Percentiles rank a stretch among this genome's conserved stretches.
phyloP scores from a whole-genome alignment of 2,797 vertebrate species.

The Monodelphis domestica region DNA sequence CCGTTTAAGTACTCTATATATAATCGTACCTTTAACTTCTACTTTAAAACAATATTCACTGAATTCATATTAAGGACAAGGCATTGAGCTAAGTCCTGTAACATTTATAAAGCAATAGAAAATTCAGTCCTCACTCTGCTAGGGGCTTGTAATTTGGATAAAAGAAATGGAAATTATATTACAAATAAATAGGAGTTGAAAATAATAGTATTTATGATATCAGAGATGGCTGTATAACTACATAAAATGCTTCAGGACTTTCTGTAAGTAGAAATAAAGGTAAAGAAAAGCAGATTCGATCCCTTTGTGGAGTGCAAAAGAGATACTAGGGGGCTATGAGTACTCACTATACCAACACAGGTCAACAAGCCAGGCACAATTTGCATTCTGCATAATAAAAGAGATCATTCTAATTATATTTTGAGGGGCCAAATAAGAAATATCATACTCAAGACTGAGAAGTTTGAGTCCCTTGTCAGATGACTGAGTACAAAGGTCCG shows the following conservation, averaged over 20 bases:
- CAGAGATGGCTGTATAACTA: background rate
- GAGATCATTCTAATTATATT: background rate
- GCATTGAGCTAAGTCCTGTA: background rate
- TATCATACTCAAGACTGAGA: background rate
- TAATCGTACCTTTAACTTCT: background rate
- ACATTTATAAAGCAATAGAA: background rate
- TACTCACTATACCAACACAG: background rate
- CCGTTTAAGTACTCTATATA: background rate
- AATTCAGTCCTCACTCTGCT: background rate
- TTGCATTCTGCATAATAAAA: background rate
- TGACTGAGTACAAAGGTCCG: rapidly evolving
- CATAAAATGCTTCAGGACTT: background rate
- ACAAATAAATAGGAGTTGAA: background rate
- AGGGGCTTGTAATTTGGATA: background rate
- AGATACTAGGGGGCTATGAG: background rate
- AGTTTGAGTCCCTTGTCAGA: background rate
- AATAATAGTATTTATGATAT: background rate
- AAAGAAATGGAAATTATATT: background rate
- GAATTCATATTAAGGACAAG: background rate
- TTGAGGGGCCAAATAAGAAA: background rate
- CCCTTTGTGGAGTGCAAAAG: background rate
- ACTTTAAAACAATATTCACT: background rate
- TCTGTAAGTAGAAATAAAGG: background rate
- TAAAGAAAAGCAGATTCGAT: background rate
- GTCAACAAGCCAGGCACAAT: background rate